Conservation (phyloP, 2,888 invertebrate species). For the Meiosimyza decipiens region DNA sequence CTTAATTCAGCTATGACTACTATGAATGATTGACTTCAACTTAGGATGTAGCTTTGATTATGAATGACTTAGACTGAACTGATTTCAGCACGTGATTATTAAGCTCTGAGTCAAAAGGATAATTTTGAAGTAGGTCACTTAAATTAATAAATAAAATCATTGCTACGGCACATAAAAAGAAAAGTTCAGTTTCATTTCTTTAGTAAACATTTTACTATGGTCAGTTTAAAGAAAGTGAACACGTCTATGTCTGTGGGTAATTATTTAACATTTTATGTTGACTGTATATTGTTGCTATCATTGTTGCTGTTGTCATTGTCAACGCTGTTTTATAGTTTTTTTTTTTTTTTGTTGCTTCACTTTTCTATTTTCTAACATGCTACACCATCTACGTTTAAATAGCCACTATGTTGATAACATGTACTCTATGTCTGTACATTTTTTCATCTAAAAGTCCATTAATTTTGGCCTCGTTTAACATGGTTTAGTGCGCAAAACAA, state of each 20-base stretch:
- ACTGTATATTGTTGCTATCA: neutral
- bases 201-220: neutral
- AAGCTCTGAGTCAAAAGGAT: too few species aligned
- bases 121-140: too few species aligned
- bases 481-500: neutral
- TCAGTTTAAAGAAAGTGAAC: neutral
- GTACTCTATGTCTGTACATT: neutral
- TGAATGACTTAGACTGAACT: too few species aligned
- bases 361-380: too few species aligned
- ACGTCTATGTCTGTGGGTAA: conserved; percentile 22
- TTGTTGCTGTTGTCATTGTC: neutral
- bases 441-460: conserved; percentile 39
- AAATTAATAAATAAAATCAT: too few species aligned
- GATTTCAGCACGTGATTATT: too few species aligned
- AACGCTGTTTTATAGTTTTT: neutral
- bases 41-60: too few species aligned
- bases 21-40: too few species aligned
- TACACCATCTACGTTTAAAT: neutral
- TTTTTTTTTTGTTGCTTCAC: too few species aligned
- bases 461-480: conserved; percentile 56
- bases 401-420: neutral
- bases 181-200: neutral
- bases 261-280: conserved; percentile 23
- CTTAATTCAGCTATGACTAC: too few species aligned
- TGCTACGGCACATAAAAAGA: neutral